Conservation (phyloP, 2,888 invertebrate genomes). For the Hirtodrosophila cameraria region DNA sequence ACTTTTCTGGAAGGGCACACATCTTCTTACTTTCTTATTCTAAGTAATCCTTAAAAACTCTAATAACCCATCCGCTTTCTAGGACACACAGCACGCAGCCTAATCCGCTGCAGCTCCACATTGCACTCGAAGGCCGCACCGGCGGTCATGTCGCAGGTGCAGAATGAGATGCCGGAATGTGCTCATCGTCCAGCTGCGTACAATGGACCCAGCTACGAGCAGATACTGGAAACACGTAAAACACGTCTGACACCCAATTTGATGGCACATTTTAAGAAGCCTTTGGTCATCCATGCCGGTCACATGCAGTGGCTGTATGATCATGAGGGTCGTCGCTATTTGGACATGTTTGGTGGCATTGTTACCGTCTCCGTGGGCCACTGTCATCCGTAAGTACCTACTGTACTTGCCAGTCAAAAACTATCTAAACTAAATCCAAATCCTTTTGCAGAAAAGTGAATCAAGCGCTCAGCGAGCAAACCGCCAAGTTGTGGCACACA, state of each 20-base stretch:
- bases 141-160: slow-evolving; percentile 54
- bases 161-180: slow-evolving; percentile 80
- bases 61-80: not conserved
- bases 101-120: slow-evolving; percentile 62
- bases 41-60: too few relatives aligned
- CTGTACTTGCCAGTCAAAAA: not conserved
- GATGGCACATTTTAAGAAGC: slow-evolving; percentile 91
- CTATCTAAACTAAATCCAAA: not conserved
- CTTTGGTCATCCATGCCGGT: slow-evolving; percentile 93
- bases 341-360: slow-evolving; percentile 98
- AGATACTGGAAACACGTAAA: slow-evolving; percentile 86
- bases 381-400: slow-evolving; percentile 94
- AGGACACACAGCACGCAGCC: slow-evolving; percentile 19
- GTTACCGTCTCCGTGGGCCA: slow-evolving; percentile 99
- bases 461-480: slow-evolving; percentile 91
- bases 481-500: slow-evolving; percentile 94
- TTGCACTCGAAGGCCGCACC: slow-evolving; percentile 69
- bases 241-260: slow-evolving; percentile 89
- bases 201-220: slow-evolving; percentile 87
- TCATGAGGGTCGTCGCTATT: slow-evolving; percentile 92
- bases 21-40: too few relatives aligned
- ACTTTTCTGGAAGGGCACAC: too few relatives aligned
- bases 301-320: slow-evolving; percentile 97
- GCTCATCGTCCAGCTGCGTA: slow-evolving; percentile 72
- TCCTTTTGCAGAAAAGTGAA: slow-evolving; percentile 90